Conservation (phyloP, 2,888 invertebrate genomes). For the Thera britannica region DNA sequence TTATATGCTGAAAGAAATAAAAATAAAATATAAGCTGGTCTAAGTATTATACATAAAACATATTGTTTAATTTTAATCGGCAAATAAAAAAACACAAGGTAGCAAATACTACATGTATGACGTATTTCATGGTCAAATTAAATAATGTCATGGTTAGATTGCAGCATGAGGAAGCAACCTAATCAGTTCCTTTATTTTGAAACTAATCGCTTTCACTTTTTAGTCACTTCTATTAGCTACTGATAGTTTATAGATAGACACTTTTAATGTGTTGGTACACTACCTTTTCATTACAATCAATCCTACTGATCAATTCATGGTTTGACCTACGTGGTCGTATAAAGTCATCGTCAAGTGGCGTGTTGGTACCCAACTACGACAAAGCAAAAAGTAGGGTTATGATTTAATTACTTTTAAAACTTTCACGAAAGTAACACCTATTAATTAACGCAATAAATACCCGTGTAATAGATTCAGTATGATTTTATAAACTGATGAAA, state of each 20-base stretch:
- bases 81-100: background rate
- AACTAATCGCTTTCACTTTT: conserved; percentile 31
- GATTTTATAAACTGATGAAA: no score
- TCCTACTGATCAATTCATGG: background rate
- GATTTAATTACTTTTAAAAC: no score
- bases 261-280: background rate
- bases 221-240: background rate
- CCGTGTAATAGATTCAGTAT: no score
- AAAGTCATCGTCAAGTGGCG: background rate
- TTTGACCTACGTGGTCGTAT: background rate
- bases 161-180: conserved; percentile 34
- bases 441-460: no score
- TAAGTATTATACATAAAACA: background rate
- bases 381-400: no score
- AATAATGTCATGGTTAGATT: conserved; percentile 35
- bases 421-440: no score
- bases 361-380: background rate
- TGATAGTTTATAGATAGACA: background rate
- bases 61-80: background rate
- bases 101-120: background rate
- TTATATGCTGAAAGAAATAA: no score
- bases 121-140: conserved; percentile 20
- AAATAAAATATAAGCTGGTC: no score
- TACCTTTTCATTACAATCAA: background rate
- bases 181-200: conserved; percentile 16